Evolutionary conservation across 1,140 invertebrate species (phyloP).

Genomic region (Drosophila subpulchrella): DNA sequence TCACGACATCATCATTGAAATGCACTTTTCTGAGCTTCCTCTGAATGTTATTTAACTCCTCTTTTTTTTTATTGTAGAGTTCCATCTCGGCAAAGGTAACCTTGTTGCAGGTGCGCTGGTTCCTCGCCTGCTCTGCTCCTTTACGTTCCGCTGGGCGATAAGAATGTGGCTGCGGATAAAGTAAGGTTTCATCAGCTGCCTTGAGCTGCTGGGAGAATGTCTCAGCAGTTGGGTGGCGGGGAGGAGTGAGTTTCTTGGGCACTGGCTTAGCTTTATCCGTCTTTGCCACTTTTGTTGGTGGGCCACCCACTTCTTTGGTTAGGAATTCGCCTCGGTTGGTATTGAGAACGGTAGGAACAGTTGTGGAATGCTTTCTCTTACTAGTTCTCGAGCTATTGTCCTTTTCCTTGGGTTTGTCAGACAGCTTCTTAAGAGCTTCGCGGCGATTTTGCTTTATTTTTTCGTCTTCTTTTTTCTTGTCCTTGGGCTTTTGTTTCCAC

Average conservation of each 20-base stretch:
- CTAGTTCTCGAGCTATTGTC: neutral
- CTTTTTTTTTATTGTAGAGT: conserved; percentile 6
- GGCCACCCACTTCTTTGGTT: conserved; percentile 26
- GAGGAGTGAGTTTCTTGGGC: conserved; percentile 1
- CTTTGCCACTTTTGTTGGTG: conserved; percentile 41
- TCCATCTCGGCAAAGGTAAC: conserved; percentile 73
- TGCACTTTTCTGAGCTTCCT: conserved; percentile 30
- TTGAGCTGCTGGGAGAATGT: conserved; percentile 41
- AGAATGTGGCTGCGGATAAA: neutral
- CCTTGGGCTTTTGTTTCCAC: conserved; percentile 63
- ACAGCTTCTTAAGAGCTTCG: conserved; percentile 62
- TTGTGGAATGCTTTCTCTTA: conserved; percentile 34
- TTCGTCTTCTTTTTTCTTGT: conserved; percentile 39
- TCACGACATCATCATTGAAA: conserved; percentile 27
- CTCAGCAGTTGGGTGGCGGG: conserved; percentile 33
- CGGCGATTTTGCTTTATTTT: conserved; percentile 58
- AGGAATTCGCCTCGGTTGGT: conserved; percentile 73
- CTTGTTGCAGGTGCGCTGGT: conserved; percentile 65
- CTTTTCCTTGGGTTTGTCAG: conserved; percentile 15
- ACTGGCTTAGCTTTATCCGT: neutral
- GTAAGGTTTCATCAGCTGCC: conserved; percentile 10
- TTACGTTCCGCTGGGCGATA: conserved; percentile 44
- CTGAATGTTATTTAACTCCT: conserved; percentile 7
- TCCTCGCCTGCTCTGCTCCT: conserved; percentile 45
- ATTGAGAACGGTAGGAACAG: conserved; percentile 35